phyloP scores from a whole-genome alignment of 2,797 vertebrate genomes.

The Orestias chungarensis region DNA sequence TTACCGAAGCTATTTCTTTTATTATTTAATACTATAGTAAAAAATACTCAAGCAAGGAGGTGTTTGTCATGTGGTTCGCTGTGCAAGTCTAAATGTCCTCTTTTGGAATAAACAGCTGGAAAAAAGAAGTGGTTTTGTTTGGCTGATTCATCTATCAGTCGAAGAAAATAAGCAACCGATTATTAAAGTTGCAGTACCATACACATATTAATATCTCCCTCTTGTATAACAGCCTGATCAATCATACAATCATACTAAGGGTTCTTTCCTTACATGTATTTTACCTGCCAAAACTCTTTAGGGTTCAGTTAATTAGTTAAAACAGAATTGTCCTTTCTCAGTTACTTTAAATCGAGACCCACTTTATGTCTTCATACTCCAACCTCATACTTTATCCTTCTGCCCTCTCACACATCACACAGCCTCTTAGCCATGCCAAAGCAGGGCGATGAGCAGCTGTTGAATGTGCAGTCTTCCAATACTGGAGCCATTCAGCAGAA shows the following conservation, averaged over 20 bases:
- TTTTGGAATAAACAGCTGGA: too few species aligned
- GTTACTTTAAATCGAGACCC: constrained; percentile 18
- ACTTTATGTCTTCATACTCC: constrained; percentile 8
- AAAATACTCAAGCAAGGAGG: too few species aligned
- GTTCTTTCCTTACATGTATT: neutral
- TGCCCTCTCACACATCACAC: constrained; percentile 27
- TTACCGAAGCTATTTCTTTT: too few species aligned
- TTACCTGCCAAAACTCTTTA: neutral
- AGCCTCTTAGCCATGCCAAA: constrained; percentile 30
- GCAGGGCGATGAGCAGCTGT: constrained; percentile 46
- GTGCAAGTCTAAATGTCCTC: too few species aligned
- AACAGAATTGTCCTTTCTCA: constrained; percentile 3
- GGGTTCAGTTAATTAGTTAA: constrained; percentile 21
- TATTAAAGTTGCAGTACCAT: too few species aligned
- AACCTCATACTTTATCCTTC: constrained; percentile 1
- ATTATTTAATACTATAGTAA: too few species aligned
- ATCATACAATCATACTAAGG: neutral
- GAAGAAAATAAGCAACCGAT: too few species aligned
- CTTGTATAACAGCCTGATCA: neutral
- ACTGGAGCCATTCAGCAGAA: constrained; percentile 61
- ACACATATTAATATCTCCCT: too few species aligned
- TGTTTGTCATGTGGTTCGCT: too few species aligned
- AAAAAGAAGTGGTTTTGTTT: too few species aligned
- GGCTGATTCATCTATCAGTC: too few species aligned
- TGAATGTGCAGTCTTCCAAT: constrained; percentile 46